These are phyloP conservation scores for Melieria crassipennis DNA, from an alignment of 2,888 invertebrate species.

Conservation along the genomic window DNA sequence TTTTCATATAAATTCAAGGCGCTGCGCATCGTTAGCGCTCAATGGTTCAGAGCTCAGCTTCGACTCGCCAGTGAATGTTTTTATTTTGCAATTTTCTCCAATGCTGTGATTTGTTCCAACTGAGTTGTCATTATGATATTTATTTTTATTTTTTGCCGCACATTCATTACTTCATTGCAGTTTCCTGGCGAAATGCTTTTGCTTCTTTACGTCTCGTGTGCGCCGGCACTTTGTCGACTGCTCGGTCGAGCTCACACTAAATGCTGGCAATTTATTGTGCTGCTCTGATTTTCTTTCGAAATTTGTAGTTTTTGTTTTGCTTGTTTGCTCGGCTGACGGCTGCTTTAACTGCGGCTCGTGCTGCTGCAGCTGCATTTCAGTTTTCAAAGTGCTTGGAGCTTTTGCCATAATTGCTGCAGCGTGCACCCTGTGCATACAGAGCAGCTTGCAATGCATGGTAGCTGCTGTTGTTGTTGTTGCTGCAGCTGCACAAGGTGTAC, in stretches of 20 bases:
- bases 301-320: neutral
- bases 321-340: neutral
- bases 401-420: conserved; percentile 33
- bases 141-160: too few species aligned
- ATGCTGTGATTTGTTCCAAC: conserved; percentile 28
- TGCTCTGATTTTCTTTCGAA: conserved; percentile 25
- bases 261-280: conserved; percentile 21
- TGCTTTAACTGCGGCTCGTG: neutral
- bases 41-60: too few species aligned
- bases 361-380: conserved; percentile 14
- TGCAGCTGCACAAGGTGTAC: neutral
- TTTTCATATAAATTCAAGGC: too few species aligned
- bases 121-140: neutral
- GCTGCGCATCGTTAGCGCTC: too few species aligned
- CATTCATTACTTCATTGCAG: neutral
- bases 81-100: neutral
- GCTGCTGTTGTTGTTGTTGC: neutral
- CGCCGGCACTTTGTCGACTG: neutral
- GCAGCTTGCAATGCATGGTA: neutral
- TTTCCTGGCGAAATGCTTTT: neutral
- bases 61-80: too few species aligned
- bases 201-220: neutral
- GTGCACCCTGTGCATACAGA: conserved; percentile 14
- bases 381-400: conserved; percentile 26
- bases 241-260: conserved; percentile 2